phyloP scores from a whole-genome alignment of 2,797 vertebrate species.

The Meda fulgida region DNA sequence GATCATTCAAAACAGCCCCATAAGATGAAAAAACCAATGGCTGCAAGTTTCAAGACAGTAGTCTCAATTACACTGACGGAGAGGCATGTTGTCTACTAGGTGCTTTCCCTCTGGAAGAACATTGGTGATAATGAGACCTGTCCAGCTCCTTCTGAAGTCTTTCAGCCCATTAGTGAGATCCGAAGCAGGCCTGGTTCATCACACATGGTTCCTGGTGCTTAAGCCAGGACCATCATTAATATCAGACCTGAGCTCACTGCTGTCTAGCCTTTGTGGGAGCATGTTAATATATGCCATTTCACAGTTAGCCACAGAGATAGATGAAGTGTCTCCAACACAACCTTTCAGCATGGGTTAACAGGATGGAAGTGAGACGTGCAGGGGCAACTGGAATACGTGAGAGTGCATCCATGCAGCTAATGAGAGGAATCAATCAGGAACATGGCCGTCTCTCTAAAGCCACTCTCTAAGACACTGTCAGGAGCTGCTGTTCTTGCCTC shows the following conservation, averaged over 20 bases:
- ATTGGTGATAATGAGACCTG: slow-evolving; percentile 70
- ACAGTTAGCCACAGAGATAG: slow-evolving; percentile 26
- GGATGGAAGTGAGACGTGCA: slow-evolving; percentile 35
- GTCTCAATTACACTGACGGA: slow-evolving; percentile 62
- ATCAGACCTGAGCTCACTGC: slow-evolving; percentile 48
- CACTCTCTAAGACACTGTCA: slow-evolving; percentile 12
- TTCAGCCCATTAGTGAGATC: slow-evolving; percentile 66
- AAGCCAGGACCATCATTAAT: slow-evolving; percentile 47
- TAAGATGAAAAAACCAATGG: slow-evolving; percentile 16
- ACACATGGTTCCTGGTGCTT: slow-evolving; percentile 30
- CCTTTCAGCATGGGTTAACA: slow-evolving; percentile 45
- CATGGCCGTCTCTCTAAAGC: slow-evolving; percentile 36
- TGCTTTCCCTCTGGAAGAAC: slow-evolving; percentile 66
- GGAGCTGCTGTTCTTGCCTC: background rate
- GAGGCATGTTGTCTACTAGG: slow-evolving; percentile 45
- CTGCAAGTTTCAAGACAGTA: slow-evolving; percentile 11
- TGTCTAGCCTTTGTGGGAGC: slow-evolving; percentile 34
- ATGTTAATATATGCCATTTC: slow-evolving; percentile 32
- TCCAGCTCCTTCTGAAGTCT: slow-evolving; percentile 46
- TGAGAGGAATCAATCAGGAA: slow-evolving; percentile 44
- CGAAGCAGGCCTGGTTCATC: slow-evolving; percentile 31
- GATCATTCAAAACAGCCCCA: slow-evolving; percentile 1
- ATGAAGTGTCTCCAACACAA: slow-evolving; percentile 35
- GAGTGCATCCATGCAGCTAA: slow-evolving; percentile 47
- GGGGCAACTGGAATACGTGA: slow-evolving; percentile 26